Base-by-base conservation (phyloP, 2,113 vertebrate species). In the Tachysurus fulvidraco region DNA sequence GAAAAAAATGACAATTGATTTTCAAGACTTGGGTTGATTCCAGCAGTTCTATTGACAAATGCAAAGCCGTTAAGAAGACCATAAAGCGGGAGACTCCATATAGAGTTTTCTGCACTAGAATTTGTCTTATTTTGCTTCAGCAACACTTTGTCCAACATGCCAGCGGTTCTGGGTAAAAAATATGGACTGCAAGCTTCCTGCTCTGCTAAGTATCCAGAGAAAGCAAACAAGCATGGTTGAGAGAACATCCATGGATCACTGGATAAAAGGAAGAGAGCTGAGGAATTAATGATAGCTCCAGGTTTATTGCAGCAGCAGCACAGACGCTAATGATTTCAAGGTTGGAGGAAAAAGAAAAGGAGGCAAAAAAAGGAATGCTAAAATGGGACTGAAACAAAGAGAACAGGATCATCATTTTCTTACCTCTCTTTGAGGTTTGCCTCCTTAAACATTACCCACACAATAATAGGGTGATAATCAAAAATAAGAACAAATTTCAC, bases 61-160 rank as follows among this genome's bases (percentile, higher is more conserved):
- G 13, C n/a, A 85, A 77, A 65, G 41, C 16, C 19, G 23, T 57
- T 80, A 69, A 67, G 12, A 57, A 86, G 50, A 3, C 84, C 80
- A 50, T 44, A 69, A 59, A 46, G 30, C 85, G 16, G 12, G 7
- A 21, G 36, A 23, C 62, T 52, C 54, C 8, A 57, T 41, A 55
- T 65, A 30, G 84, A 17, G n/a, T 67, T 85, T 36, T 23, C 74
- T 57, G 44, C 28, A 55, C 60, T 46, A 67, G 19, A 54, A 44
- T n/a, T n/a, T n/a, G n/a, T n/a, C 36, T 46, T 11, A 30, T 60
- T 71, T 62, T 36, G 71, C 28, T 60, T 86, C 62, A 67, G 30
- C 76, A 65, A 76, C 76, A 69, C 62, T 84, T 84, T 85, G 57
- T 85, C 59, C 52, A 85, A 65, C 3, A 19, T 59, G 41, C 78